Conservation (phyloP, 2,888 invertebrate species). For the Drosophila nigritarsus region DNA sequence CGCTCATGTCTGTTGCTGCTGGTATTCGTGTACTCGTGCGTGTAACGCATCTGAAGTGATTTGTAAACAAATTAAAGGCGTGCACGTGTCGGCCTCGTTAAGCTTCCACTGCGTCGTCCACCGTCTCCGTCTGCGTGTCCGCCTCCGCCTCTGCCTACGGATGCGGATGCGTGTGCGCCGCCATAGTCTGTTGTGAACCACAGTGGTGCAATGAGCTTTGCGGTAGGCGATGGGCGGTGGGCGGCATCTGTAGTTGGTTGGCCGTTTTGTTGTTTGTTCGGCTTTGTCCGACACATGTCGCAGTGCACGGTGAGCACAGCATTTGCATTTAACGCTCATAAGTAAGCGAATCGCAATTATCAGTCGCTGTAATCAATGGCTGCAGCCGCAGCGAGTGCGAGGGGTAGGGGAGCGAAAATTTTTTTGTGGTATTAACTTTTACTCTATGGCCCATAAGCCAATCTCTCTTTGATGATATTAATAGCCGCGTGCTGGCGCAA, state of each 20-base stretch:
- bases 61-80: constrained; percentile 85
- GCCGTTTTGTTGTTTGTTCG: constrained; percentile 31
- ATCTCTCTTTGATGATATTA: constrained; percentile 59
- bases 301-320: constrained; percentile 27
- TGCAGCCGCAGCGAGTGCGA: background rate
- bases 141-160: constrained; percentile 17
- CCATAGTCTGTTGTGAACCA: constrained; percentile 50
- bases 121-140: constrained; percentile 3
- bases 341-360: constrained; percentile 67
- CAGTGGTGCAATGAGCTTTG: constrained; percentile 62
- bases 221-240: constrained; percentile 37
- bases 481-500: constrained; percentile 43
- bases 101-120: constrained; percentile 77
- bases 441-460: constrained; percentile 38
- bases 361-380: constrained; percentile 54
- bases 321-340: constrained; percentile 71
- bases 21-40: constrained; percentile 78
- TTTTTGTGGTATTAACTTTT: constrained; percentile 58
- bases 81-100: constrained; percentile 85
- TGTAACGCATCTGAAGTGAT: constrained; percentile 85
- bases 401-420: background rate
- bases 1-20: background rate
- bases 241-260: constrained; percentile 15
- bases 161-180: constrained; percentile 52
- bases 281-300: constrained; percentile 41